phyloP scores from a whole-genome alignment of 2,888 invertebrate species.

The Brachyptera putata region DNA sequence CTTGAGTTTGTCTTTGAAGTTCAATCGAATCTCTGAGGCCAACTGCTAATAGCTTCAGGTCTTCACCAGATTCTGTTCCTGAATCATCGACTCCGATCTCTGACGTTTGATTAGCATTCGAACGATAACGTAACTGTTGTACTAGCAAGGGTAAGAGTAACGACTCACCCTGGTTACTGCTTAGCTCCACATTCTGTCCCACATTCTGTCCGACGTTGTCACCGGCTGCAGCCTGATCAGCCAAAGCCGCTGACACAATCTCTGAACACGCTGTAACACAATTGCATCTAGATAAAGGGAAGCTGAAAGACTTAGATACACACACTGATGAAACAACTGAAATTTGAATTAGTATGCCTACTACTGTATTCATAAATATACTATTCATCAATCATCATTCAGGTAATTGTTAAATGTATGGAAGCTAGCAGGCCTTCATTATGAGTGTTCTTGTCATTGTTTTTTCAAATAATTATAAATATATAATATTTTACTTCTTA shows the following conservation, averaged over 20 bases:
- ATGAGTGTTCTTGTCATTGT: too few species aligned
- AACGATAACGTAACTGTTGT: conserved; percentile 43
- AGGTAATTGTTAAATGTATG: too few species aligned
- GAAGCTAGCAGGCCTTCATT: too few species aligned
- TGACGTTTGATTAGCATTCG: conserved; percentile 4
- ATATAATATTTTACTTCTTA: too few species aligned
- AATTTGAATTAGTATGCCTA: too few species aligned
- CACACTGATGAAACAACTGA: too few species aligned
- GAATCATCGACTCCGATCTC: conserved; percentile 52
- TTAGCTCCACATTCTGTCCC: conserved; percentile 40
- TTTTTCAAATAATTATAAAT: too few species aligned
- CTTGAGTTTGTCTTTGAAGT: conserved; percentile 45
- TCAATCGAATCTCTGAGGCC: conserved; percentile 52
- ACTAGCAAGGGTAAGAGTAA: conserved; percentile 55
- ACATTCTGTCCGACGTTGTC: too few species aligned
- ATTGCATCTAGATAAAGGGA: conserved; percentile 3
- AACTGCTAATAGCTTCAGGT: conserved; percentile 54
- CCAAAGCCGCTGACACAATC: conserved; percentile 49
- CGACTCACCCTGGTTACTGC: conserved; percentile 60
- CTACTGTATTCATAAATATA: too few species aligned
- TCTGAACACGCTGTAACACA: conserved; percentile 49
- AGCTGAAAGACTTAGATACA: too few species aligned
- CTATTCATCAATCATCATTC: too few species aligned
- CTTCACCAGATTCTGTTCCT: conserved; percentile 66
- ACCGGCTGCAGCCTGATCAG: conserved; percentile 45